phyloP scores from a whole-genome alignment of 1,140 invertebrate species.

The Ectropis grisescens region DNA sequence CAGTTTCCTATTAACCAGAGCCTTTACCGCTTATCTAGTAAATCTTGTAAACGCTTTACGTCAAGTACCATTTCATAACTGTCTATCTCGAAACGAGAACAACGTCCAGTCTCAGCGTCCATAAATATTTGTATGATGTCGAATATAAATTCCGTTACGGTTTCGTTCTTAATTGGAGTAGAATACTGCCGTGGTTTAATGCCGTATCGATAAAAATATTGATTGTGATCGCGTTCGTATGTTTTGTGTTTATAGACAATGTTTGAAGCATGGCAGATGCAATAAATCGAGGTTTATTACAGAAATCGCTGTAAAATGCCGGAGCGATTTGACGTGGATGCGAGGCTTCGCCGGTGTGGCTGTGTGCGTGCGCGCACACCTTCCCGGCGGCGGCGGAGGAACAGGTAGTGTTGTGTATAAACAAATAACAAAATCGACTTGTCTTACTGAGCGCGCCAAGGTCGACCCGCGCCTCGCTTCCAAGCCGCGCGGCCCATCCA shows the following conservation, averaged over 20 bases:
- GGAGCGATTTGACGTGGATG: constrained; percentile 39
- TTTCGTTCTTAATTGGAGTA: constrained; percentile 38
- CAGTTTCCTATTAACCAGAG: constrained; percentile 39
- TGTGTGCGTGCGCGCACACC: constrained; percentile 8
- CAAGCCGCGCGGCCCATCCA: constrained; percentile 24
- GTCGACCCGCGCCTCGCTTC: constrained; percentile 32
- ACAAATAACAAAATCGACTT: constrained; percentile 68
- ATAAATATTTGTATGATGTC: constrained; percentile 34
- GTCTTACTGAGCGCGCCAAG: constrained; percentile 59
- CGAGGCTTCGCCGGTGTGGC: constrained; percentile 6
- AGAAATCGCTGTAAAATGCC: constrained; percentile 61
- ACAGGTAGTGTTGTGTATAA: constrained; percentile 68
- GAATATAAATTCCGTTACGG: constrained; percentile 32
- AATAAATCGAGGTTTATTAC: constrained; percentile 63
- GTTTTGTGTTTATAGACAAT: constrained; percentile 48
- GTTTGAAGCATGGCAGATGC: constrained; percentile 42
- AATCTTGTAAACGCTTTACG: constrained; percentile 22
- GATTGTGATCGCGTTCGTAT: constrained; percentile 42
- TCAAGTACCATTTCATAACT: constrained; percentile 21
- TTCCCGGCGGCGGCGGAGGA: constrained; percentile 19
- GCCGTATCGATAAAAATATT: constrained; percentile 35
- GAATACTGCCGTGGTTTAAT: constrained; percentile 12
- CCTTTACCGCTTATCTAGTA: constrained; percentile 32
- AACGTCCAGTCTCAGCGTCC: constrained; percentile 7
- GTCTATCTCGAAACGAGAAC: constrained; percentile 1